Evolutionary conservation across 1,140 invertebrate genomes (phyloP).

Genomic region (Bombus waltoni): DNA sequence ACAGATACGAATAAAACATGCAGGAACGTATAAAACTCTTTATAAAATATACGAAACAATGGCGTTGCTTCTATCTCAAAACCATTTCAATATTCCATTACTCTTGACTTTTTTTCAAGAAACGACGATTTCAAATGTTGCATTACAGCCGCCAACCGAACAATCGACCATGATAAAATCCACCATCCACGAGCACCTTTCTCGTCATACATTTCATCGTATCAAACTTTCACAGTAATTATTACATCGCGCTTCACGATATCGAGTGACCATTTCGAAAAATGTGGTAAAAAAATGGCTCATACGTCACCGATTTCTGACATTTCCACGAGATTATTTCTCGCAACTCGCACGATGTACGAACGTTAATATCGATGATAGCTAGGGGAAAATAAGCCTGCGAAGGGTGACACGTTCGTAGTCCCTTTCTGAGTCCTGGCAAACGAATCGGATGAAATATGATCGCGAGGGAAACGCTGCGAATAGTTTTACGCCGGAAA

Average conservation of each 20-base stretch:
- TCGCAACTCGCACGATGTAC: background rate
- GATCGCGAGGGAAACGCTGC: background rate
- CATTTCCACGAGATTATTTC: background rate
- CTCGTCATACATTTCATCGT: background rate
- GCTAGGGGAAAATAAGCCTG: slow-evolving; percentile 2
- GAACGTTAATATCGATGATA: background rate
- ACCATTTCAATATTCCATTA: background rate
- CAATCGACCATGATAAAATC: background rate
- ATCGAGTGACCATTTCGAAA: background rate
- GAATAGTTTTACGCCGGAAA: slow-evolving; percentile 26
- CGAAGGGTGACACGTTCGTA: background rate
- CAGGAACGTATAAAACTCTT: background rate
- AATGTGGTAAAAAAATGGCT: background rate
- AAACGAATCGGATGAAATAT: slow-evolving; percentile 28
- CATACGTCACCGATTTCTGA: no score
- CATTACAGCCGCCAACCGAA: background rate
- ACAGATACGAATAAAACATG: background rate
- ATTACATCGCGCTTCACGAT: background rate
- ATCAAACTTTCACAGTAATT: background rate
- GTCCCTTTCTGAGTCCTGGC: background rate
- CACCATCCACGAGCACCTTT: no score
- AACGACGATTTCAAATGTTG: background rate
- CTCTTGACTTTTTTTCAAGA: background rate
- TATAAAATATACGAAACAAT: background rate
- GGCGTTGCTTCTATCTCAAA: background rate